A percentile compares a stretch with the other conserved stretches of the same genome.
These are phyloP conservation scores for Chaenodraco wilsoni DNA, from an alignment of 2,797 vertebrate species.

Conservation along the genomic window DNA sequence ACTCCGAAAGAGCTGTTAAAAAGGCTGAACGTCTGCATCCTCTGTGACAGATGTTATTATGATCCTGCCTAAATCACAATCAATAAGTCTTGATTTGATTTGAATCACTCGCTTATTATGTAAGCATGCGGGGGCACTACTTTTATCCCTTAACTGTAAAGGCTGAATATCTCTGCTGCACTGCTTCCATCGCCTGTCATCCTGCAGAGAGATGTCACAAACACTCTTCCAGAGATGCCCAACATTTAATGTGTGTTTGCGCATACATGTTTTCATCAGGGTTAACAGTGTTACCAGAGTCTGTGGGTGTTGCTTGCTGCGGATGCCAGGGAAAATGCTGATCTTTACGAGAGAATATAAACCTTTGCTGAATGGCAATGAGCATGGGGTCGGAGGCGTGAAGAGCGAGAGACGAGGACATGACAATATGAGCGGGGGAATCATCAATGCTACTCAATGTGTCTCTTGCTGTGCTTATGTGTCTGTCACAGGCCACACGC, in stretches of 20 bases:
- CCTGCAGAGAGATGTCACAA: constrained; percentile 20
- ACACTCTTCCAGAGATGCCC: constrained; percentile 16
- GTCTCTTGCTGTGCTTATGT: constrained; percentile 13
- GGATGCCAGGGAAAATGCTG: constrained; percentile 22
- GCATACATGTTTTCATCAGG: constrained; percentile 14
- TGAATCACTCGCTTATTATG: constrained; percentile 39
- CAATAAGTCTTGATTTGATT: constrained; percentile 44
- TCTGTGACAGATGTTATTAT: constrained; percentile 31
- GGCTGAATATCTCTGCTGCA: constrained; percentile 17
- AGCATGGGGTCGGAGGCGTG: constrained; percentile 6
- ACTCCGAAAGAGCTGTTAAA: constrained; percentile 43
- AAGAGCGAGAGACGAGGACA: constrained; percentile 8
- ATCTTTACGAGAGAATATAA: constrained; percentile 36
- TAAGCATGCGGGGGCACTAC: constrained; percentile 3
- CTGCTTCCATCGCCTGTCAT: constrained; percentile 25
- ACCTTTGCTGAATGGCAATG: constrained; percentile 48
- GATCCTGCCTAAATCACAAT: constrained; percentile 34
- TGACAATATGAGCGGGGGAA: constrained; percentile 25
- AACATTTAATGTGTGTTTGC: background rate
- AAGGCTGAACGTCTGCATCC: constrained; percentile 23
- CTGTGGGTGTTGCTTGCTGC: constrained; percentile 34
- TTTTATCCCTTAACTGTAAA: constrained; percentile 11
- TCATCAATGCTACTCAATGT: constrained; percentile 31
- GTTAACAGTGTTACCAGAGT: constrained; percentile 31
- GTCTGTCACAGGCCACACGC: constrained; percentile 27